Conservation (phyloP, 2,888 invertebrate genomes). For the Meandrusa payeni region DNA sequence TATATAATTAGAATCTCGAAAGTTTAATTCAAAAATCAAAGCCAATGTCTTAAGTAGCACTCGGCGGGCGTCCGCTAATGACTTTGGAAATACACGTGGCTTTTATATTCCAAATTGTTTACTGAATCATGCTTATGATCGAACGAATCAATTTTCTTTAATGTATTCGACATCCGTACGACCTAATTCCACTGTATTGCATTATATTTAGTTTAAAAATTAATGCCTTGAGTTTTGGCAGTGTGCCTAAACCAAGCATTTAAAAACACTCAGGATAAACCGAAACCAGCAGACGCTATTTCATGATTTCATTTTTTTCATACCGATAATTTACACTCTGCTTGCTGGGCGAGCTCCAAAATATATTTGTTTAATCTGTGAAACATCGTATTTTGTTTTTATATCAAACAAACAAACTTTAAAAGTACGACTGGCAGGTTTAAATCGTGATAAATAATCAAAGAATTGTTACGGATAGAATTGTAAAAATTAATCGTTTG, state of each 20-base stretch:
- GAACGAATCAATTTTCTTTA: constrained; percentile 6
- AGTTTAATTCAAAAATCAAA: too few relatives aligned
- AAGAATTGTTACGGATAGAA: too few relatives aligned
- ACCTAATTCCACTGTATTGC: constrained; percentile 41
- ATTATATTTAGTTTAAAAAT: constrained; percentile 48
- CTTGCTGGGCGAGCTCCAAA: constrained; percentile 23
- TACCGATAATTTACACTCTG: constrained; percentile 19
- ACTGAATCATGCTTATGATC: constrained; percentile 4
- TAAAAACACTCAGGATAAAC: constrained; percentile 27
- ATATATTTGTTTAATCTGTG: constrained; percentile 19
- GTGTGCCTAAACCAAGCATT: constrained; percentile 45
- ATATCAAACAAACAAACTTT: constrained; percentile 15
- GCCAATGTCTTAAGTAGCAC: constrained; percentile 5
- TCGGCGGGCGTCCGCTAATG: not conserved
- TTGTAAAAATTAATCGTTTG: too few relatives aligned
- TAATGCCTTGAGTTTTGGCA: constrained; percentile 50
- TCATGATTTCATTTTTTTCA: constrained; percentile 24
- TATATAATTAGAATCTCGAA: too few relatives aligned
- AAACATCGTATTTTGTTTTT: constrained; percentile 19
- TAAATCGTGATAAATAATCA: constrained; percentile 2
- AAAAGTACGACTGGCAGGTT: constrained; percentile 8
- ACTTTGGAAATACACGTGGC: not conserved
- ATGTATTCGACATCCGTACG: constrained; percentile 23
- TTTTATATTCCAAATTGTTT: not conserved
- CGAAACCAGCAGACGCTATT: constrained; percentile 15